phyloP scores from a whole-genome alignment of 2,113 vertebrate genomes.

The Petroica traversi region DNA sequence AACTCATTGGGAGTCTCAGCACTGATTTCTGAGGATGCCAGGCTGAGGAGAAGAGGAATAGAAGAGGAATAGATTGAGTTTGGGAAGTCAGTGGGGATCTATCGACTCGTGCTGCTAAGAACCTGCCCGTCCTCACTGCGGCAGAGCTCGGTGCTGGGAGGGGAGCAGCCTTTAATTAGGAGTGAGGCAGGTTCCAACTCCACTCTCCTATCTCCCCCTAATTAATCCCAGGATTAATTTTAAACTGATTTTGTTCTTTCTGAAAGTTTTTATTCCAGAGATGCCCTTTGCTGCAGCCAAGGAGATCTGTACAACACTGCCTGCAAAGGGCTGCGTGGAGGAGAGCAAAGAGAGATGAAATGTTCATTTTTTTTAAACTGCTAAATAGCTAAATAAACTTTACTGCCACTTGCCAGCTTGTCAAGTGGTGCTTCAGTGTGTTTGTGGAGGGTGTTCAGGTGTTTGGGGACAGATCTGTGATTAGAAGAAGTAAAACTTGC shows the following conservation, averaged over 20 bases:
- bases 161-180: neutral
- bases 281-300: neutral
- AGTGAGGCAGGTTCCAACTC: neutral
- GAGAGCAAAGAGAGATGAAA: neutral
- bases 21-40: neutral
- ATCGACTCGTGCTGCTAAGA: neutral
- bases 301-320: neutral
- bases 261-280: neutral
- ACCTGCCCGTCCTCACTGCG: neutral
- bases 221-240: conserved; percentile 42
- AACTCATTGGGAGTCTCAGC: neutral
- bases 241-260: neutral
- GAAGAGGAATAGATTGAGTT: neutral
- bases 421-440: neutral
- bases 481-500: conserved; percentile 2
- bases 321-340: neutral
- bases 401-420: neutral
- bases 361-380: neutral
- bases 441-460: neutral
- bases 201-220: neutral
- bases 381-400: neutral
- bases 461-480: neutral
- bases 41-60: neutral
- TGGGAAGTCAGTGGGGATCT: neutral
- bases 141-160: neutral